Percentiles rank a stretch among this genome's conserved stretches.
Evolutionary conservation across 2,888 invertebrate species (phyloP).

Genomic region (Dione vanillae): DNA sequence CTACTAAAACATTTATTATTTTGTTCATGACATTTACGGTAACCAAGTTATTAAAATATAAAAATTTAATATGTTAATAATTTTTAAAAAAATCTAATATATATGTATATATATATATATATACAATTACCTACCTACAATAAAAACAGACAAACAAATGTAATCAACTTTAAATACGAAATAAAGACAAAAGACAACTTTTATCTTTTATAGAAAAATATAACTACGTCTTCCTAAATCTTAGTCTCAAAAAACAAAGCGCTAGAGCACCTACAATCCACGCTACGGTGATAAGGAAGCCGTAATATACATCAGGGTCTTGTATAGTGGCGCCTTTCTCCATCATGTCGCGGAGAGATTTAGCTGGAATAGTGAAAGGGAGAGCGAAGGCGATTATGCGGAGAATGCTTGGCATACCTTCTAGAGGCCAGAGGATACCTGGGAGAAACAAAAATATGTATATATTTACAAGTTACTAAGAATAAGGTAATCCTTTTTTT

Average conservation of each 20-base stretch:
- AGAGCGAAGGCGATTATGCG: conserved; percentile 86
- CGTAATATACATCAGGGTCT: conserved; percentile 88
- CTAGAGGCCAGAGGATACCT: conserved; percentile 88
- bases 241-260: conserved; percentile 81
- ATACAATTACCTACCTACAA: neutral
- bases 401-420: conserved; percentile 86
- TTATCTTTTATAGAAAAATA: too few relatives aligned
- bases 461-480: too few relatives aligned
- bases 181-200: neutral
- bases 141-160: conserved; percentile 4
- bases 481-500: too few relatives aligned
- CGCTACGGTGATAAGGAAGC: conserved; percentile 86
- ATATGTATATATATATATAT: too few relatives aligned
- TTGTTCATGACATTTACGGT: too few relatives aligned
- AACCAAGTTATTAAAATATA: too few relatives aligned
- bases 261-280: conserved; percentile 86
- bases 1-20: too few relatives aligned
- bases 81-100: too few relatives aligned
- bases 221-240: conserved; percentile 63
- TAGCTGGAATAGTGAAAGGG: conserved; percentile 92
- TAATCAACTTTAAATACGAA: neutral
- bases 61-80: too few relatives aligned
- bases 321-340: conserved; percentile 89
- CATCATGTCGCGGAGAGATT: conserved; percentile 89
- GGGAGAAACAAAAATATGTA: neutral